Evolutionary conservation across 2,113 vertebrate species (phyloP).

Genomic region (Lepidothrix coronata): DNA sequence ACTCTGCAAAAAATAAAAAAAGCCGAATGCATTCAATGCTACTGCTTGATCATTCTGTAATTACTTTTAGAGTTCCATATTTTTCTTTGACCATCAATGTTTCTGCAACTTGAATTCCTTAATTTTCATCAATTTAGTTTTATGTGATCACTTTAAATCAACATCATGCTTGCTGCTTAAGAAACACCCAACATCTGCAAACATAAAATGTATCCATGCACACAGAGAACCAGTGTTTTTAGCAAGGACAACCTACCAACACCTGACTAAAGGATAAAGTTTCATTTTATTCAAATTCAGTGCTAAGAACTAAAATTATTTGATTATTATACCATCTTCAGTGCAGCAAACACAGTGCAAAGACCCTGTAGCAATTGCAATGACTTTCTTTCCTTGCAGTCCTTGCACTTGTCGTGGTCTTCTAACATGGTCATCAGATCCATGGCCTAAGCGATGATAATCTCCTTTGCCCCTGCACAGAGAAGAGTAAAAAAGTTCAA

Average conservation of each 20-base stretch:
- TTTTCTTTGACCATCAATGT: background rate
- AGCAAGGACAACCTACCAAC: background rate
- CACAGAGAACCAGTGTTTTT: background rate
- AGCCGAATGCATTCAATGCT: background rate
- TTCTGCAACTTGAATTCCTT: background rate
- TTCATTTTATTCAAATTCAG: background rate
- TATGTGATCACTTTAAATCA: background rate
- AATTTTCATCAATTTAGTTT: background rate
- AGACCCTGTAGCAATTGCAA: constrained; percentile 95
- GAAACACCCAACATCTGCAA: background rate
- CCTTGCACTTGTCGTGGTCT: constrained; percentile 96
- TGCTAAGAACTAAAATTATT: background rate
- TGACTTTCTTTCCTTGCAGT: constrained; percentile 96
- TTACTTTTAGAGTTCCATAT: background rate
- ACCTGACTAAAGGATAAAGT: background rate
- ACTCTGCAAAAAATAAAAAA: background rate
- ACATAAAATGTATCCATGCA: background rate
- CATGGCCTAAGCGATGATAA: constrained; percentile 94
- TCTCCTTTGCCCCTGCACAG: constrained; percentile 93
- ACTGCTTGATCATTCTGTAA: background rate
- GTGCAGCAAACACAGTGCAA: constrained; percentile 99
- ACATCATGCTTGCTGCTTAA: background rate
- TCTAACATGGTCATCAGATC: constrained; percentile 95
- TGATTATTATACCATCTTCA: constrained; percentile 85
- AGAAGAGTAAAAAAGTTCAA: background rate